Evolutionary conservation across 2,113 vertebrate species (phyloP).

Genomic region (Corapipo altera): DNA sequence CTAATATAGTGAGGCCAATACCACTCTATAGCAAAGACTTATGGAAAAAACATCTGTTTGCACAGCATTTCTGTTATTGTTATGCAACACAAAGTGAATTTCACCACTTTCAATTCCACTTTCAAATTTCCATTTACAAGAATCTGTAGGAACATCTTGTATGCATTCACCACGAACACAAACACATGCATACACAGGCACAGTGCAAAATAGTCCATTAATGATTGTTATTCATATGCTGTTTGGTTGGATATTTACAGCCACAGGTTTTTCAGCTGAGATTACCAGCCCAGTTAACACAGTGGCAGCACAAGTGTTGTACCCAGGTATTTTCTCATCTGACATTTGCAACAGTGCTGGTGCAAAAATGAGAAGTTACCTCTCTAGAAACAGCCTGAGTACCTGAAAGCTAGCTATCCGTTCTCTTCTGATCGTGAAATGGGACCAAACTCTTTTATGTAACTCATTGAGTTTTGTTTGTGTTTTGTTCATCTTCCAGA

Average conservation of each 20-base stretch:
- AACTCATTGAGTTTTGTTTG: not conserved
- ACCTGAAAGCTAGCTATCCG: not conserved
- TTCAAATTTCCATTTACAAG: not conserved
- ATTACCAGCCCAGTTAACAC: not conserved
- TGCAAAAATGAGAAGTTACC: not conserved
- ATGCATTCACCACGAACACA: not conserved
- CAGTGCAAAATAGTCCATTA: not conserved
- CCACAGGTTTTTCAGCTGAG: not conserved
- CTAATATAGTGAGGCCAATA: not conserved
- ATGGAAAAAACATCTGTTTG: not conserved
- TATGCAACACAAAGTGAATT: not conserved
- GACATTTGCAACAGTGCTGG: not conserved
- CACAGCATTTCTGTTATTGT: not conserved
- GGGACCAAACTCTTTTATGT: not conserved
- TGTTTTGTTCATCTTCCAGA: not conserved
- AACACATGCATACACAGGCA: not conserved
- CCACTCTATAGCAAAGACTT: not conserved
- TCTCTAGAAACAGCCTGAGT: not conserved
- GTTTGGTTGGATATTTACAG: not conserved
- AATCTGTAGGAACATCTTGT: conserved; percentile 37
- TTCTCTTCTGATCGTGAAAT: not conserved
- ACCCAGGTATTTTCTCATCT: not conserved
- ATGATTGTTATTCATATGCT: not conserved
- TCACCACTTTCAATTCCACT: conserved; percentile 25
- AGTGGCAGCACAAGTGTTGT: not conserved